Base-by-base conservation (phyloP, 2,113 vertebrate species). In the Rhea pennata region DNA sequence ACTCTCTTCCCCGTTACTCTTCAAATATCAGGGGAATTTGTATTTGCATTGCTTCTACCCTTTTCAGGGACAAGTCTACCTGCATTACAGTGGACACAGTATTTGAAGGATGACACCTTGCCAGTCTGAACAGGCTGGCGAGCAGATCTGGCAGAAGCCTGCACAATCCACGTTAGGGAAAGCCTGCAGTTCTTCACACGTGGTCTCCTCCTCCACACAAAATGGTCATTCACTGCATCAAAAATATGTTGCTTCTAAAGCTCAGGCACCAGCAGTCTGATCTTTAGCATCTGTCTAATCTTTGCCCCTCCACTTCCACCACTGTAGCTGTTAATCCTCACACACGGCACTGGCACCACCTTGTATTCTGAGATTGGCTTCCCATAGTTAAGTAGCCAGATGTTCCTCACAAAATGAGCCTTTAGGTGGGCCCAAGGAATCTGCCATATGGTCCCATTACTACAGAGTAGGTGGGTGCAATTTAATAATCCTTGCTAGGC, bases 381-480 rank as follows among this genome's bases (percentile, higher is more conserved):
- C 79, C 54, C 21, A 20, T 16, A 66, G 23, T 5, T 29, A 58
- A 24, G 17, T 1, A 40, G 17, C 7, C 31, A 39, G 33, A 10
- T 17, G 12, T 2, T 58, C 14, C 42, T 11, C 61, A 56, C 31
- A 10, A 22, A 33, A 23, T 12, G 9, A 3, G 33, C 50, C 56
- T 53, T n/a, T 73, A 31, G 12, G 17, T 13, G 31, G 31, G 44
- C n/a, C 84, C 51, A 40, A 64, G 46, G 48, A 48, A 50, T 69
- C 42, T 64, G 15, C 42, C 33, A n/a, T 7, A n/a, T 2, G 17
- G 50, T 15, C 65, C 61, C 44, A 58, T 3, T 64, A 39, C 62
- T 48, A 26, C 39, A 11, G 0, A 12, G 7, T 3, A 50, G 0
- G 1, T 1, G 33, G 76, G 31, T 42, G 8, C 56, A 15, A 54